Percentiles rank a stretch among this genome's conserved stretches.
Conservation (phyloP, 2,888 invertebrate genomes). For the Rhodophaea formosa region DNA sequence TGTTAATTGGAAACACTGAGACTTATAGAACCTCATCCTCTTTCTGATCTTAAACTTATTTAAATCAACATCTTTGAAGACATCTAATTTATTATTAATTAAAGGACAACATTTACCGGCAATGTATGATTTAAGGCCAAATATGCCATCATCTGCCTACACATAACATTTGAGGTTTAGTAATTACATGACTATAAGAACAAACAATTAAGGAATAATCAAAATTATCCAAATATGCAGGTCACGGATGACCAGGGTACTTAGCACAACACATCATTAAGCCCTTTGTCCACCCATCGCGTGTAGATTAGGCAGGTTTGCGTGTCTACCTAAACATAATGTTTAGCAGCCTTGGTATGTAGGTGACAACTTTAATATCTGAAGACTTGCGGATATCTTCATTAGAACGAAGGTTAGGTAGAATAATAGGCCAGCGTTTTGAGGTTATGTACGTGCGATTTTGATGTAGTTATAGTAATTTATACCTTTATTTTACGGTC, state of each 20-base stretch:
- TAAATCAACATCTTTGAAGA: too few relatives aligned
- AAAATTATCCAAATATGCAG: background rate
- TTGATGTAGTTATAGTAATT: too few relatives aligned
- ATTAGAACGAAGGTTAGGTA: constrained; percentile 1
- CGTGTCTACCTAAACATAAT: constrained; percentile 27
- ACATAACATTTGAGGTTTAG: background rate
- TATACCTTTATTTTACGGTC: too few relatives aligned
- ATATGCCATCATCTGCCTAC: too few relatives aligned
- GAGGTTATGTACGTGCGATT: background rate
- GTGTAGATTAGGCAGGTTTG: constrained; percentile 32
- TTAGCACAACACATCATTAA: constrained; percentile 11
- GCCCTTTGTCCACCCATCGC: constrained; percentile 24
- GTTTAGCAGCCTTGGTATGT: constrained; percentile 49
- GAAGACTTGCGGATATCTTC: constrained; percentile 7
- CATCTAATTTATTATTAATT: too few relatives aligned
- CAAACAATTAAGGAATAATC: background rate
- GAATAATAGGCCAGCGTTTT: background rate
- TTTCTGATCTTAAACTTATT: too few relatives aligned
- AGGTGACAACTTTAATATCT: constrained; percentile 47
- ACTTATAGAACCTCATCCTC: too few relatives aligned
- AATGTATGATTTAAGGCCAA: too few relatives aligned
- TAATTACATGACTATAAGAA: background rate
- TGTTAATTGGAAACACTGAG: too few relatives aligned
- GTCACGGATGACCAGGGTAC: background rate
- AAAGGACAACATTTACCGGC: too few relatives aligned